Conservation (phyloP, 2,888 invertebrate species). For the Hypomecis atomaria region DNA sequence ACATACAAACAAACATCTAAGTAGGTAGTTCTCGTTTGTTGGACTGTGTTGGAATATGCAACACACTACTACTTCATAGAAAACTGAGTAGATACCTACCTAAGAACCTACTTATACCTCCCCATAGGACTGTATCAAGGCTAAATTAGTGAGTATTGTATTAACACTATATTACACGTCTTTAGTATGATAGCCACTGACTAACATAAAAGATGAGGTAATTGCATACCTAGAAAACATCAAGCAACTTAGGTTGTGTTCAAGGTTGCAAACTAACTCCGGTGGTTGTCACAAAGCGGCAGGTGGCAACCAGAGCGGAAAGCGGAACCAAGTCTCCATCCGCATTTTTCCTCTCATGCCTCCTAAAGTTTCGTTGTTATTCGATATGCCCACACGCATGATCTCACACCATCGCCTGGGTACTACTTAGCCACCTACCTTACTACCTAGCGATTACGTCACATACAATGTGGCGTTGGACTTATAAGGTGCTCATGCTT, state of each 20-base stretch:
- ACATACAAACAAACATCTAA: too few relatives aligned
- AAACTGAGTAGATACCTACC: too few relatives aligned
- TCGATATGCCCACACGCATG: slow-evolving; percentile 58
- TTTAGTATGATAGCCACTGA: background rate
- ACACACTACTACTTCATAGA: too few relatives aligned
- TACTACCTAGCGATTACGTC: slow-evolving; percentile 22
- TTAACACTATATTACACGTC: background rate
- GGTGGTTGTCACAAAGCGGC: slow-evolving; percentile 43
- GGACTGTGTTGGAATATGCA: too few relatives aligned
- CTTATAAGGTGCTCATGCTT: slow-evolving; percentile 16
- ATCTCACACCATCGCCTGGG: slow-evolving; percentile 43
- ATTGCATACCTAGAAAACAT: background rate
- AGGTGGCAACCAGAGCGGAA: slow-evolving; percentile 65
- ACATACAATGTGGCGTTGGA: slow-evolving; percentile 19
- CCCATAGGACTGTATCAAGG: too few relatives aligned
- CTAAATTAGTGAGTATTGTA: too few relatives aligned
- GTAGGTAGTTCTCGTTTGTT: too few relatives aligned
- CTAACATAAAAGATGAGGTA: slow-evolving; percentile 5
- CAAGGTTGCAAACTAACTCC: slow-evolving; percentile 22
- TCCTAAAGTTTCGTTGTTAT: slow-evolving; percentile 69
- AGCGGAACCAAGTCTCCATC: slow-evolving; percentile 58
- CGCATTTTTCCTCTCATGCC: slow-evolving; percentile 64
- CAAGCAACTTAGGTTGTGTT: slow-evolving; percentile 2
- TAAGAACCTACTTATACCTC: too few relatives aligned
- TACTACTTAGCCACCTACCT: slow-evolving; percentile 1